Evolutionary conservation across 2,888 invertebrate species (phyloP).

Genomic region (Ametastegia equiseti): DNA sequence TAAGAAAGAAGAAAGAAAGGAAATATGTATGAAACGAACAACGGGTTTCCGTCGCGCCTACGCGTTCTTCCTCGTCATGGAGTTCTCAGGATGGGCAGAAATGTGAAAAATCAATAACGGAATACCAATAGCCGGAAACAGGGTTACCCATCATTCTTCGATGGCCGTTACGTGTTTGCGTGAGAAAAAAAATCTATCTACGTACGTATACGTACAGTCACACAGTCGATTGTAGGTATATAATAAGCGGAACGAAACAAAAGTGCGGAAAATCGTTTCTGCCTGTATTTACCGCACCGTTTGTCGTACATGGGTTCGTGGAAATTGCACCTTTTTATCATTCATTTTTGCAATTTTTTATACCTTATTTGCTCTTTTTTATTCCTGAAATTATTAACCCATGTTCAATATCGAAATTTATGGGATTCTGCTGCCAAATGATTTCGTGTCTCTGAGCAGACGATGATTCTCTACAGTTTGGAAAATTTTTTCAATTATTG

Average conservation of each 20-base stretch:
- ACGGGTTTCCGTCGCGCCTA: constrained; percentile 8
- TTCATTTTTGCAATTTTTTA: too few species aligned
- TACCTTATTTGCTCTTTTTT: too few species aligned
- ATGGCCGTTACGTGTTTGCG: background rate
- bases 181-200: background rate
- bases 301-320: too few species aligned
- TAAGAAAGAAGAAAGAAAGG: too few species aligned
- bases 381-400: too few species aligned
- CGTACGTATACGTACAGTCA: background rate
- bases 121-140: constrained; percentile 8
- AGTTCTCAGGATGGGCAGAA: background rate
- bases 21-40: background rate
- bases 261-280: background rate
- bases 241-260: background rate
- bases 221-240: background rate
- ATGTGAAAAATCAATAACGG: constrained; percentile 15
- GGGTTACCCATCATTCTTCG: background rate
- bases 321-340: too few species aligned
- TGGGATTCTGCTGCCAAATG: too few species aligned
- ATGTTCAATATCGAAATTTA: too few species aligned
- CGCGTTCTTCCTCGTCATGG: background rate
- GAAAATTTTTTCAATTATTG: too few species aligned
- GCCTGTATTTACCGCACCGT: too few species aligned
- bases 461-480: too few species aligned
- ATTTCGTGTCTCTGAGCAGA: too few species aligned